Percentiles rank a stretch among this genome's conserved stretches.
phyloP scores from a whole-genome alignment of 1,140 invertebrate species.

The Heliconius hermathena region DNA sequence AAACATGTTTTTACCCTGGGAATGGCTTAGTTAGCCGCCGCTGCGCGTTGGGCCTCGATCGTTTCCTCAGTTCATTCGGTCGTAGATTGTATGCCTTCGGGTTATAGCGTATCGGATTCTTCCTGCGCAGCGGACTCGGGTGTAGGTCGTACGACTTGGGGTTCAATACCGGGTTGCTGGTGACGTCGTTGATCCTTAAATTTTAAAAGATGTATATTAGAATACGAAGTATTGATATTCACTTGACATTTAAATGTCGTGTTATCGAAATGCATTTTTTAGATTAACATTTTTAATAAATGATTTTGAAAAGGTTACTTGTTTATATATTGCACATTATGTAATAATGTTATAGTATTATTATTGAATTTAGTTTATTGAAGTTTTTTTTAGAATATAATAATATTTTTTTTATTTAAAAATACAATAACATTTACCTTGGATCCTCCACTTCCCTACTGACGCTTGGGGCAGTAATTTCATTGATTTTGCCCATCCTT shows the following conservation, averaged over 20 bases:
- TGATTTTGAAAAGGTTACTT: neutral
- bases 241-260: neutral
- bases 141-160: conserved; percentile 69
- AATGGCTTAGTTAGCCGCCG: conserved; percentile 66
- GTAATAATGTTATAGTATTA: too few relatives aligned
- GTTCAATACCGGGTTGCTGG: conserved; percentile 57
- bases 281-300: neutral
- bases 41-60: conserved; percentile 51
- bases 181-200: conserved; percentile 62
- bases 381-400: too few relatives aligned
- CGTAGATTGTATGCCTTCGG: conserved; percentile 49
- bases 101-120: conserved; percentile 44
- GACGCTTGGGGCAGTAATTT: conserved; percentile 73
- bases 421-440: conserved; percentile 9
- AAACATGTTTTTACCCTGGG: conserved; percentile 56
- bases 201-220: neutral
- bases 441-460: conserved; percentile 67
- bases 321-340: neutral
- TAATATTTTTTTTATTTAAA: too few relatives aligned
- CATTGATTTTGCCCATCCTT: conserved; percentile 77
- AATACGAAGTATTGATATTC: neutral
- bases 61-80: conserved; percentile 59
- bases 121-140: conserved; percentile 47
- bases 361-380: too few relatives aligned
- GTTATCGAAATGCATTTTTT: neutral